Evolutionary conservation across 2,888 invertebrate genomes (phyloP).

Genomic region (Hypolimnas misippus): DNA sequence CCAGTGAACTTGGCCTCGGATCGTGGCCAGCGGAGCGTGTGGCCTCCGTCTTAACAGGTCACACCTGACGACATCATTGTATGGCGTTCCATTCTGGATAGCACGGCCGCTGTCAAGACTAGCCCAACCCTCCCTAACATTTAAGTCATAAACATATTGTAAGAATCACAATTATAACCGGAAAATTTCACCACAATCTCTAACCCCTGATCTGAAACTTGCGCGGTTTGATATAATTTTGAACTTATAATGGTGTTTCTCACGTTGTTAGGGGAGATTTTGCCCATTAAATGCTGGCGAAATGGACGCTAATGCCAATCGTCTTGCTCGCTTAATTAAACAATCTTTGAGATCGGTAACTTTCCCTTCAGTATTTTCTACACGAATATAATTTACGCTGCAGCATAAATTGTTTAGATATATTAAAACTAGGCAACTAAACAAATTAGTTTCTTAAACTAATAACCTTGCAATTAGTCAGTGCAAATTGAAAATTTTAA

Average conservation of each 20-base stretch:
- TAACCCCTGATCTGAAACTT: constrained; percentile 9
- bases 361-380: constrained; percentile 44
- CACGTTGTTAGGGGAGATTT: constrained; percentile 41
- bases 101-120: constrained; percentile 24
- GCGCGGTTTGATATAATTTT: constrained; percentile 24
- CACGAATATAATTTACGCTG: constrained; percentile 45
- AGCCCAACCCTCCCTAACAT: constrained; percentile 40
- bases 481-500: constrained; percentile 42
- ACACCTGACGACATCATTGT: constrained; percentile 72
- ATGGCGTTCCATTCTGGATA: constrained; percentile 51
- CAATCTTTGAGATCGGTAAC: constrained; percentile 41
- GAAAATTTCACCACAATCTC: constrained; percentile 5
- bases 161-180: constrained; percentile 4
- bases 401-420: constrained; percentile 28
- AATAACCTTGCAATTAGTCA: neutral
- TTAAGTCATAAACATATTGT: constrained; percentile 32
- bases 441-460: constrained; percentile 3
- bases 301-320: constrained; percentile 44
- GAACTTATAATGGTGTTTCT: constrained; percentile 42
- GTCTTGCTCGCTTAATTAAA: constrained; percentile 49
- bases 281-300: constrained; percentile 38
- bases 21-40: constrained; percentile 62
- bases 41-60: constrained; percentile 74
- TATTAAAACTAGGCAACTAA: constrained; percentile 17
- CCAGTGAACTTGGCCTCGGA: constrained; percentile 83